Percentiles rank a stretch among this genome's conserved stretches.
phyloP scores from a whole-genome alignment of 1,140 invertebrate species.

The Globodera ellingtonae region DNA sequence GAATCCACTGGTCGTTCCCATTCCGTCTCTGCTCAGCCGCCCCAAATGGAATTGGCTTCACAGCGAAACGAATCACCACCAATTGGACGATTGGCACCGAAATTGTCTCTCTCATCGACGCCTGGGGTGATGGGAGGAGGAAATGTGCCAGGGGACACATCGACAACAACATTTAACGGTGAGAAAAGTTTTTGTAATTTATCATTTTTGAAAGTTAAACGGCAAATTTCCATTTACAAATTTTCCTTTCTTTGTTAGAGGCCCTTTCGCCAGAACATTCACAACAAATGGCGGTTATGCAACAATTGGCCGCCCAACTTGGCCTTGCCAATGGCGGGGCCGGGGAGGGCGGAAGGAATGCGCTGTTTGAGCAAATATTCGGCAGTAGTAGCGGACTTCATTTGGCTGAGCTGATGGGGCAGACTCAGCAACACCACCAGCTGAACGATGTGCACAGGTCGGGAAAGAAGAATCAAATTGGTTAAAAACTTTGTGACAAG shows the following conservation, averaged over 20 bases:
- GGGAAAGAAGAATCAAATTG: neutral
- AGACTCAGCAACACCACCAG: slow-evolving; percentile 5
- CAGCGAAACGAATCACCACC: slow-evolving; percentile 1
- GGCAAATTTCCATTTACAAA: neutral
- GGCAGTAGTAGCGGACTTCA: slow-evolving; percentile 10
- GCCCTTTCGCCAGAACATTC: slow-evolving; percentile 15
- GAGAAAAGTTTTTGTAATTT: too few relatives aligned
- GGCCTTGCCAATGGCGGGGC: slow-evolving; percentile 7
- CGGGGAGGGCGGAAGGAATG: slow-evolving; percentile 7
- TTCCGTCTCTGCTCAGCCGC: slow-evolving; percentile 2
- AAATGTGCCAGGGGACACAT: neutral
- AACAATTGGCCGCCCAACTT: slow-evolving; percentile 27
- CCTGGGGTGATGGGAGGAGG: slow-evolving; percentile 1
- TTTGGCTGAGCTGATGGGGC: slow-evolving; percentile 19
- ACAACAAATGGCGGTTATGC: slow-evolving; percentile 21
- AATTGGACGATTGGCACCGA: neutral
- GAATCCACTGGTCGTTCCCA: neutral
- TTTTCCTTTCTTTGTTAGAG: slow-evolving; percentile 6
- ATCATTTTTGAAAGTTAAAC: neutral
- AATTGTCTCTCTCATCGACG: slow-evolving; percentile 19
- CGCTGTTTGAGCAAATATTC: slow-evolving; percentile 22
- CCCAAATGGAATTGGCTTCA: neutral
- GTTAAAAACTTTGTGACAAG: neutral
- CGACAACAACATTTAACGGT: neutral
- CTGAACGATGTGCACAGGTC: slow-evolving; percentile 17